Evolutionary conservation across 2,113 vertebrate genomes (phyloP).

Genomic region (Phyllostomus discolor): DNA sequence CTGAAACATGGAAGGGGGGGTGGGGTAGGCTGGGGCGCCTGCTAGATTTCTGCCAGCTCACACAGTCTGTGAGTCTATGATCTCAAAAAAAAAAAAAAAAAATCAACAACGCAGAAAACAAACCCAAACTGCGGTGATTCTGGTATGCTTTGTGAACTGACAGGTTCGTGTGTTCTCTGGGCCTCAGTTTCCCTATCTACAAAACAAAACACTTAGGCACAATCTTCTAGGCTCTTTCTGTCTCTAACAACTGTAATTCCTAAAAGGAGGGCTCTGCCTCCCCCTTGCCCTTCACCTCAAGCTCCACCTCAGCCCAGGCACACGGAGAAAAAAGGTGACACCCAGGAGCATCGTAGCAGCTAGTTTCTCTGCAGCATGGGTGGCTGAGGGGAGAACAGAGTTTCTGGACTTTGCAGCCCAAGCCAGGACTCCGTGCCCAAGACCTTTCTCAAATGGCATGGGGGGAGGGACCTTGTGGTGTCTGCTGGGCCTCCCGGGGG

Average conservation of each 20-base stretch:
- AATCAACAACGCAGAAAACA: not conserved
- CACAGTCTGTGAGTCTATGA: not conserved
- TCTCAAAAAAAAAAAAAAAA: not conserved
- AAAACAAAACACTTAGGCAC: not conserved
- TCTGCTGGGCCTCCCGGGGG: not conserved
- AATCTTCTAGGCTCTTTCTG: not conserved
- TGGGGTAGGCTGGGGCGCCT: not conserved
- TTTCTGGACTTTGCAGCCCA: not conserved
- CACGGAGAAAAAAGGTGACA: constrained; percentile 37
- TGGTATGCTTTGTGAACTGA: not conserved
- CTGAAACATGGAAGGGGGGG: not conserved
- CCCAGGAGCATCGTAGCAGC: not conserved
- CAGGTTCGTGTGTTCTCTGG: not conserved
- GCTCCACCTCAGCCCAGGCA: not conserved
- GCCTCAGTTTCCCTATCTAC: not conserved
- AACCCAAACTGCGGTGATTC: not conserved
- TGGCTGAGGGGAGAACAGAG: not conserved
- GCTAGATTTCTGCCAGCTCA: not conserved
- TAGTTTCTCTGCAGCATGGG: not conserved
- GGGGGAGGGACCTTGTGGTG: not conserved
- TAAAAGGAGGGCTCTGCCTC: not conserved
- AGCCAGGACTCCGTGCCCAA: not conserved
- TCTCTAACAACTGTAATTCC: not conserved
- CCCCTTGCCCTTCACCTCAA: not conserved
- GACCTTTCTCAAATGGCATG: not conserved